Evolutionary conservation across 2,888 invertebrate genomes (phyloP), one percentile per base, ranked within the genome.

Genomic region (Ochropleura plecta): DNA sequence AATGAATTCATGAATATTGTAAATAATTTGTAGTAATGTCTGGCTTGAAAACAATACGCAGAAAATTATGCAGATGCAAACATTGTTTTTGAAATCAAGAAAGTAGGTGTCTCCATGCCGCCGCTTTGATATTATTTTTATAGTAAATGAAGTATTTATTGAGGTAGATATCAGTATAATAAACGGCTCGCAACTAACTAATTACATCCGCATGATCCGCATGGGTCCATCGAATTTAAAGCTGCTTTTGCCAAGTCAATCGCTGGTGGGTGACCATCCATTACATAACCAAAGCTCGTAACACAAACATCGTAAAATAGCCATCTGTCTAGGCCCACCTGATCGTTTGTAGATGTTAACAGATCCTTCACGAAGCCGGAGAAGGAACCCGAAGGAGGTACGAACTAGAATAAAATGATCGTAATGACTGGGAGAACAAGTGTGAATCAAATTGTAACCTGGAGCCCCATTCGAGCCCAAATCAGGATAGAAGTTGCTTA

Each of bases 1-100:
- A 70, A 70, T 70, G 51, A 68, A 68, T 49, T 51, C 44, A 18
- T 44, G 18, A 70, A 30, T 70, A 44, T 44, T 20, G 5, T 67
- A 55, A 30, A 7, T 18, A 46, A n/a, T n/a, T n/a, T n/a, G n/a
- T n/a, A 16, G 10, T 42, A 18, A 20, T 68, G 20, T 18, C 20
- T 69, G 9, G 8, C 18, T 18, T 70, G 14, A 14, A 70, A 67
- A 70, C 40, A 42, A 49, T 48, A 5, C 5, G 5, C 18, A 46
- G 5, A 16, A 49, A 49, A 49, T 20, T 67, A 49, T 20, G 40
- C 48, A 20, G 20, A n/a, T 18, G 7, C 46, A 46, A 60, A 0
- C 44, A 42, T 49, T 65, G 16, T 40, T 60, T 10, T 42, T 60
- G 40, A 42, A 60, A 12, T 20, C 20, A 53, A 53, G 53, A 12